phyloP scores from a whole-genome alignment of 2,113 vertebrate species.

The Cisticola juncidis region DNA sequence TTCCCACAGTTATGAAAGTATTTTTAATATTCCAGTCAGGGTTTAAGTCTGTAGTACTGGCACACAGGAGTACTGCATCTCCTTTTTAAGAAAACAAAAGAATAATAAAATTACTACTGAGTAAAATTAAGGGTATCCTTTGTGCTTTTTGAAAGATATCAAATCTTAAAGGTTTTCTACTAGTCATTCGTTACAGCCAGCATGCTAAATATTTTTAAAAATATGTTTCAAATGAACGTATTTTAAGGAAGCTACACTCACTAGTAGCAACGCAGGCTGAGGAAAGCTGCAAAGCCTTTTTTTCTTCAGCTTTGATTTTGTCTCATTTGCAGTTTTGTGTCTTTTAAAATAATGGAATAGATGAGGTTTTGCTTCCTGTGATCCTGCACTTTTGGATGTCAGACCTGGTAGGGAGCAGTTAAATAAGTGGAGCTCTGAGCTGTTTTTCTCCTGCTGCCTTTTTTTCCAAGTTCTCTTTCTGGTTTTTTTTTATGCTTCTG shows the following conservation, averaged over 20 bases:
- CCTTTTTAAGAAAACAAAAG: background rate
- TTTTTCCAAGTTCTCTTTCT: too few species aligned
- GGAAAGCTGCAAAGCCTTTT: background rate
- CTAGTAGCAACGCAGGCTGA: background rate
- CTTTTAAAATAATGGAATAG: background rate
- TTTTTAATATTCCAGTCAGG: constrained; percentile 35
- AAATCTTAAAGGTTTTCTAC: background rate
- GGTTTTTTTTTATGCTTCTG: background rate
- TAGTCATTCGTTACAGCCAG: background rate
- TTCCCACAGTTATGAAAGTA: background rate
- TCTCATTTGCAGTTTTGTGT: background rate
- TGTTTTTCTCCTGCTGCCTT: background rate
- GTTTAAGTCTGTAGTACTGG: background rate
- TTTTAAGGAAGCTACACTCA: background rate
- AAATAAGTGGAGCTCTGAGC: background rate
- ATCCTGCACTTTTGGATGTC: background rate
- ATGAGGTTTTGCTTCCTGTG: background rate
- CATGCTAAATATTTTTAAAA: background rate
- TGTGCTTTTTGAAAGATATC: background rate
- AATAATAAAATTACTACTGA: background rate
- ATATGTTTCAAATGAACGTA: background rate
- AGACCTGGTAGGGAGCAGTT: background rate
- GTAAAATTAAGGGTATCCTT: background rate
- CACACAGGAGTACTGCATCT: background rate
- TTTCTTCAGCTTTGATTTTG: background rate